Conservation (phyloP, 2,113 vertebrate species). For the Leptocoma aspasia region DNA sequence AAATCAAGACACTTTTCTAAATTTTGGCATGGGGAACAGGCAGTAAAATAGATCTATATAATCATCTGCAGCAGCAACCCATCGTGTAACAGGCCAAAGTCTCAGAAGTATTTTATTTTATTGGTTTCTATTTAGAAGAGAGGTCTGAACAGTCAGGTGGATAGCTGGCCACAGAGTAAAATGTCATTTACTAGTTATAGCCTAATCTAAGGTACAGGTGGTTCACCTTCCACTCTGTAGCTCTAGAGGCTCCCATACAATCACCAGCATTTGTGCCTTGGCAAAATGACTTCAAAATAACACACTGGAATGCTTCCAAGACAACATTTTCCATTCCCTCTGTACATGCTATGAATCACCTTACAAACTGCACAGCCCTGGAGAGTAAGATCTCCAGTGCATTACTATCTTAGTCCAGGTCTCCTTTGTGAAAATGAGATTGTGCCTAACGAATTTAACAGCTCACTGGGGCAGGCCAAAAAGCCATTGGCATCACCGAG, state of each 20-base stretch:
- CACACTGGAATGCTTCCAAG: neutral
- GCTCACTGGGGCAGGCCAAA: neutral
- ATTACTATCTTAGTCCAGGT: neutral
- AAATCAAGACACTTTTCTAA: neutral
- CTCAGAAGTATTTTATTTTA: neutral
- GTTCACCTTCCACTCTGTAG: neutral
- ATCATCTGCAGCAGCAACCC: neutral
- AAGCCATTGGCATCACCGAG: fast-evolving
- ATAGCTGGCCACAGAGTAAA: neutral
- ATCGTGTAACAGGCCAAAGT: neutral
- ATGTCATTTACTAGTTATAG: neutral
- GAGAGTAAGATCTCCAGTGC: neutral
- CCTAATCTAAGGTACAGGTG: neutral
- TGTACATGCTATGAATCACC: neutral
- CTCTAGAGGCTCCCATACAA: neutral
- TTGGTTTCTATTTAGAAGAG: neutral
- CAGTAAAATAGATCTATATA: neutral
- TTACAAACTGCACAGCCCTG: neutral
- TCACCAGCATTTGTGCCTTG: neutral
- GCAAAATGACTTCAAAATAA: neutral
- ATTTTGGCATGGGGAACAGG: neutral
- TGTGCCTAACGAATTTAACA: neutral
- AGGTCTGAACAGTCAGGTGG: neutral
- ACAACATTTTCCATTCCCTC: neutral
- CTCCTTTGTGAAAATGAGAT: neutral